These are phyloP conservation scores for Papilio polyxenes DNA, from an alignment of 1,140 invertebrate genomes.

Conservation along the genomic window DNA sequence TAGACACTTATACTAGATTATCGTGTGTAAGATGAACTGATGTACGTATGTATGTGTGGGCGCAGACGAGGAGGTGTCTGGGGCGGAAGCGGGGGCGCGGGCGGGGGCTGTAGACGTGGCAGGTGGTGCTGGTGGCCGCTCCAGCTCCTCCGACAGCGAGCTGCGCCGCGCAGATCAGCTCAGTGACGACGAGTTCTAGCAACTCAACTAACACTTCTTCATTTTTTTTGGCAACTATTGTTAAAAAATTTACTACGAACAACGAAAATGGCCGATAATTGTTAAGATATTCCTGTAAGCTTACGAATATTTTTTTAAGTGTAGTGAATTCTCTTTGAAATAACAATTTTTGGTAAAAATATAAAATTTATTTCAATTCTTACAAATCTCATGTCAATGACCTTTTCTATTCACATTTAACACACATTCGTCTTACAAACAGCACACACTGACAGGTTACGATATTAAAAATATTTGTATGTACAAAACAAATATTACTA, in stretches of 20 bases:
- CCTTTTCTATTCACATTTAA: background rate
- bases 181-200: constrained; percentile 76
- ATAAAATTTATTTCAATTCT: constrained; percentile 47
- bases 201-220: background rate
- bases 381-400: constrained; percentile 44
- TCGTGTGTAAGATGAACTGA: background rate
- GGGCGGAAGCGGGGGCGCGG: constrained; percentile 26
- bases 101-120: constrained; percentile 29
- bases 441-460: background rate
- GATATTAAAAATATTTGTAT: background rate
- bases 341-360: constrained; percentile 22
- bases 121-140: constrained; percentile 37
- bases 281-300: background rate
- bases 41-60: constrained; percentile 1
- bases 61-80: constrained; percentile 36
- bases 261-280: too few relatives aligned
- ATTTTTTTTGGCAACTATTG: background rate
- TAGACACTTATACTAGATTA: background rate
- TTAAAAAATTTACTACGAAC: background rate
- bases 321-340: background rate
- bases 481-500: background rate
- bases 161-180: constrained; percentile 62
- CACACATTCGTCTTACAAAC: background rate
- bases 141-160: constrained; percentile 75
- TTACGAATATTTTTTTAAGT: background rate